Percentiles rank a stretch among this genome's conserved stretches.
phyloP scores from a whole-genome alignment of 2,113 vertebrate species.

The Grus americana region DNA sequence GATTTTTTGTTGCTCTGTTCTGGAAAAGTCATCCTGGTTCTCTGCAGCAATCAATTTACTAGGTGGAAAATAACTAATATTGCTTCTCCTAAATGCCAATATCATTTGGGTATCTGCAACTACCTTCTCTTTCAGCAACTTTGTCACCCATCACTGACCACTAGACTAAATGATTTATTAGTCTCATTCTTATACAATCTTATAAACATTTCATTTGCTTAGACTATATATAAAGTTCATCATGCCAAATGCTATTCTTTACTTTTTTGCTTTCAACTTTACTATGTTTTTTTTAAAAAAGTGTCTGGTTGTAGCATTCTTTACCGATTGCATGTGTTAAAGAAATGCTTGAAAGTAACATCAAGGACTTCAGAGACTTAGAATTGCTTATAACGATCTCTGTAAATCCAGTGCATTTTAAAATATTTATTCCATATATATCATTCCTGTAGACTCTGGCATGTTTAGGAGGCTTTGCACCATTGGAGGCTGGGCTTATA shows the following conservation, averaged over 20 bases:
- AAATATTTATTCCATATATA: background rate
- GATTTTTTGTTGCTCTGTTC: conserved; percentile 15
- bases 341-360: background rate
- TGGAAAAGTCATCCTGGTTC: conserved; percentile 47
- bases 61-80: conserved; percentile 14
- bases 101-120: background rate
- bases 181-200: background rate
- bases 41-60: conserved; percentile 18
- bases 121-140: background rate
- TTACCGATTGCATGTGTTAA: background rate
- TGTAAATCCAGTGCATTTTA: background rate
- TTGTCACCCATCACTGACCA: background rate
- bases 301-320: background rate
- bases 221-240: background rate
- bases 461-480: background rate
- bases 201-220: background rate
- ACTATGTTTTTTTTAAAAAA: background rate
- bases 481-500: background rate
- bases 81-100: background rate
- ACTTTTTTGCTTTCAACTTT: background rate
- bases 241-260: background rate
- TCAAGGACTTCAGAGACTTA: background rate
- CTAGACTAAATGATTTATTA: background rate
- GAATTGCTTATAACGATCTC: background rate
- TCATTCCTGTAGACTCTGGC: background rate